Evolutionary conservation across 2,888 invertebrate species (phyloP).

Genomic region (Patella pellucida): DNA sequence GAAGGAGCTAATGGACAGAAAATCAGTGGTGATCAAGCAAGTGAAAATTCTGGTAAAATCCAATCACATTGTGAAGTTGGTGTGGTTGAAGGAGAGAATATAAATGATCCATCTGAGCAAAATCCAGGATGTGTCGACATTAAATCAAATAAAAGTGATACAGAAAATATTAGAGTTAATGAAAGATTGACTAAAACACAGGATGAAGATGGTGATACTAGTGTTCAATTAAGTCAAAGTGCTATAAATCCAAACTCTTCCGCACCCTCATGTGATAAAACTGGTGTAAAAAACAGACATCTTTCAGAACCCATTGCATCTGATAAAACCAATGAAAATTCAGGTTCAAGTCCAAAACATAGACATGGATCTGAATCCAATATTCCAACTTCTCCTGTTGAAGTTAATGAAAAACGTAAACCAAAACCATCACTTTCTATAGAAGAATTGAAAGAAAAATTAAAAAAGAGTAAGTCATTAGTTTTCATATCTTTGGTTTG

Average conservation of each 20-base stretch:
- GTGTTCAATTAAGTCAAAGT: background rate
- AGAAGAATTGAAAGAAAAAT: slow-evolving; percentile 48
- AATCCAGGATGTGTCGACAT: background rate
- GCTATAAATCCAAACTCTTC: background rate
- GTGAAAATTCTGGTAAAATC: background rate
- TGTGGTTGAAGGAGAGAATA: background rate
- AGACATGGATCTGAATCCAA: background rate
- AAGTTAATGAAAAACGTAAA: background rate
- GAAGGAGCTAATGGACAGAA: background rate
- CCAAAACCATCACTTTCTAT: slow-evolving; percentile 17
- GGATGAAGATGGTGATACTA: background rate
- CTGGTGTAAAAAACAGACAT: slow-evolving; percentile 8
- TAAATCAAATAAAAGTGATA: background rate
- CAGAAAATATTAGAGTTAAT: background rate
- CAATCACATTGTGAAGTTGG: no score
- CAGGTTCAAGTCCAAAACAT: slow-evolving; percentile 2
- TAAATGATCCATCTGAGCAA: background rate
- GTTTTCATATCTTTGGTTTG: background rate
- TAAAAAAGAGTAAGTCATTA: slow-evolving; percentile 56
- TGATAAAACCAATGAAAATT: background rate
- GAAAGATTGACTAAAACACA: background rate
- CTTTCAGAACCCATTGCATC: background rate
- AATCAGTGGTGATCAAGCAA: background rate
- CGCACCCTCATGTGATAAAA: background rate
- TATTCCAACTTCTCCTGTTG: background rate